These are phyloP conservation scores for Drosophila multiciliata DNA, from an alignment of 2,888 invertebrate genomes.

Conservation along the genomic window DNA sequence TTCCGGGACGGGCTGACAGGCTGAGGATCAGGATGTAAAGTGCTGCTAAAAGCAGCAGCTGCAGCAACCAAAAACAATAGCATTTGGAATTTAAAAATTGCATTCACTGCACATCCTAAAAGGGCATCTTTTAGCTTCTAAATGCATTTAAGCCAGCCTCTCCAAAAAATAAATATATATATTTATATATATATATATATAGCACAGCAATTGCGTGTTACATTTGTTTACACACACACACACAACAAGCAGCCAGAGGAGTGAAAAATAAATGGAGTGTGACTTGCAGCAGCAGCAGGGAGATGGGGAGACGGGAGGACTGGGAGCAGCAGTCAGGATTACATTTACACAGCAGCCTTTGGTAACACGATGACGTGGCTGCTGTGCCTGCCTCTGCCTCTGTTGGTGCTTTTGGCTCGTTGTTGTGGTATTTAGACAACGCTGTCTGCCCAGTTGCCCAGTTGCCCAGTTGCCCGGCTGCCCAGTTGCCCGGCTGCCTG, in stretches of 20 bases:
- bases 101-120: slow-evolving; percentile 37
- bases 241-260: slow-evolving; percentile 56
- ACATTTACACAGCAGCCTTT: slow-evolving; percentile 72
- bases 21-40: slow-evolving; percentile 42
- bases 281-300: slow-evolving; percentile 33
- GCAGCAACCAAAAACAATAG: slow-evolving; percentile 29
- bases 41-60: slow-evolving; percentile 55
- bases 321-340: slow-evolving; percentile 55
- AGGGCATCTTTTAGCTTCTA: slow-evolving; percentile 12
- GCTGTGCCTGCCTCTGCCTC: slow-evolving; percentile 8
- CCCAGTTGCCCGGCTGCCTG: slow-evolving; percentile 10
- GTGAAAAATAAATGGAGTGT: slow-evolving; percentile 81
- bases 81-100: slow-evolving; percentile 62
- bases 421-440: slow-evolving; percentile 59
- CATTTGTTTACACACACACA: slow-evolving; percentile 54
- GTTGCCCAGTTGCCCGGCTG: slow-evolving; percentile 1
- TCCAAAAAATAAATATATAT: slow-evolving; percentile 3
- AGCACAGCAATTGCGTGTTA: slow-evolving; percentile 49
- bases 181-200: neutral
- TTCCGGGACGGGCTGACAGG: slow-evolving; percentile 20
- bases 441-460: slow-evolving; percentile 16
- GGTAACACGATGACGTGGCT: slow-evolving; percentile 73
- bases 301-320: neutral
- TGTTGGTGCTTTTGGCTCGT: slow-evolving; percentile 22
- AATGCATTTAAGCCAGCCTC: slow-evolving; percentile 40